These are phyloP conservation scores for Drosophila mercatorum DNA, from an alignment of 2,888 invertebrate species.

Conservation along the genomic window DNA sequence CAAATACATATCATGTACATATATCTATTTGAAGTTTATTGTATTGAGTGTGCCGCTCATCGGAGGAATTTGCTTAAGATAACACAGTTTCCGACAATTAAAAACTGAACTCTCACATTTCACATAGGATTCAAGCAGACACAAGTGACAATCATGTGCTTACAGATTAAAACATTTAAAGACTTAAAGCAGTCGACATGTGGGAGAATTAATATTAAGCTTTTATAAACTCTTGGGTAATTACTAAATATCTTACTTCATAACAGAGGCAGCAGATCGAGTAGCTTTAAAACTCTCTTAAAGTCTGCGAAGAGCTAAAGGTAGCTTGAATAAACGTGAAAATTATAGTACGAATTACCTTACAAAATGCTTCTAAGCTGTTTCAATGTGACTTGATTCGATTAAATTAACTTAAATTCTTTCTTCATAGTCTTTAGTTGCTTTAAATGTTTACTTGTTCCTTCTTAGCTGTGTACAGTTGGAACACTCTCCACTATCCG, in stretches of 20 bases:
- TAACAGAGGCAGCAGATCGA: neutral
- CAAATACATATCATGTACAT: slow-evolving; percentile 4
- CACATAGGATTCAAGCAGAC: neutral
- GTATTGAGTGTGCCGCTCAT: slow-evolving; percentile 1
- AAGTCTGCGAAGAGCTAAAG: neutral
- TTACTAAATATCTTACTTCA: neutral
- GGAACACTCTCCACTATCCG: slow-evolving; percentile 17
- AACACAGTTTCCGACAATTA: slow-evolving; percentile 9
- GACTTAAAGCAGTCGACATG: slow-evolving; percentile 5
- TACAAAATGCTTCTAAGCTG: neutral
- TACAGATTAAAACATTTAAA: slow-evolving; percentile 12
- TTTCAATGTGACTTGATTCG: neutral
- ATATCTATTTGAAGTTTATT: slow-evolving; percentile 3
- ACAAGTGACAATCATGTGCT: neutral
- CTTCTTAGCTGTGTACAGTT: slow-evolving; percentile 23
- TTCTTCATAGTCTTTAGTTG: neutral
- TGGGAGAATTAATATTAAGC: neutral
- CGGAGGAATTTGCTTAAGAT: slow-evolving; percentile 10
- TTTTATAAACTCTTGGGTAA: neutral
- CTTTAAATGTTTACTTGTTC: neutral
- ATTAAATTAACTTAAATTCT: neutral
- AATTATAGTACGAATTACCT: neutral
- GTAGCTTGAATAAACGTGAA: neutral
- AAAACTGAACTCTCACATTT: slow-evolving; percentile 5
- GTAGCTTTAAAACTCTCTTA: neutral